phyloP scores from a whole-genome alignment of 2,113 vertebrate genomes.

The Dunckerocampus dactyliophorus region DNA sequence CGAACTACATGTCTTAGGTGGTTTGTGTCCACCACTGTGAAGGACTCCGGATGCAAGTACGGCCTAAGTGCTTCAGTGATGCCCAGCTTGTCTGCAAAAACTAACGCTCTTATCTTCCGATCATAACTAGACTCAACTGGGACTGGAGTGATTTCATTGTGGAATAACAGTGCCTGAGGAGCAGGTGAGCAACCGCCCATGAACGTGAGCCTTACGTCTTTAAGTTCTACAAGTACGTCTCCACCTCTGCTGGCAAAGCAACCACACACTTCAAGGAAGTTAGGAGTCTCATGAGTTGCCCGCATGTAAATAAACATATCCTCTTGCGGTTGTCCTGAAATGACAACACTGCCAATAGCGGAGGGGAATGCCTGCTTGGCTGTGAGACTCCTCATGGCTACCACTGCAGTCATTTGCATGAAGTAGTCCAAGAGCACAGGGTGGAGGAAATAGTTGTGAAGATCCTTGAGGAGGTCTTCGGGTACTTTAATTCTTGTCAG shows the following conservation, averaged over 20 bases:
- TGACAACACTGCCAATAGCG: constrained; percentile 71
- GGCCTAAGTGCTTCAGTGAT: constrained; percentile 70
- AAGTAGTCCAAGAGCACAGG: constrained; percentile 83
- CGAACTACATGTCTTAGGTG: constrained; percentile 35
- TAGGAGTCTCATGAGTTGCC: constrained; percentile 61
- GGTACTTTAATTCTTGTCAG: constrained; percentile 72
- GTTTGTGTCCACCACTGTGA: constrained; percentile 49
- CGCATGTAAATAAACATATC: constrained; percentile 82
- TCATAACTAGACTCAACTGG: constrained; percentile 5
- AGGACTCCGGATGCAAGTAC: constrained; percentile 67
- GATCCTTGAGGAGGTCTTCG: constrained; percentile 54
- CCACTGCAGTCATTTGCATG: constrained; percentile 76
- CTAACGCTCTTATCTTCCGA: constrained; percentile 65
- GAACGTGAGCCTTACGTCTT: constrained; percentile 69
- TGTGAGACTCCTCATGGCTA: constrained; percentile 43
- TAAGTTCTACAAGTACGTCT: constrained; percentile 76
- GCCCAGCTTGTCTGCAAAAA: constrained; percentile 80
- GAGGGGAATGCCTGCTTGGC: constrained; percentile 74
- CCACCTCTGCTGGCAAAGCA: constrained; percentile 77
- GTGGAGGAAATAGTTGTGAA: constrained; percentile 77
- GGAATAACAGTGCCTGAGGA: constrained; percentile 73
- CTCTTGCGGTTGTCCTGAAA: constrained; percentile 70
- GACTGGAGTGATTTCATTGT: constrained; percentile 68
- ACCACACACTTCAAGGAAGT: constrained; percentile 79
- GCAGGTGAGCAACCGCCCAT: constrained; percentile 47